Evolutionary conservation across 2,113 vertebrate genomes (phyloP), one percentile per base, ranked within the genome.

Genomic region (Meles meles): DNA sequence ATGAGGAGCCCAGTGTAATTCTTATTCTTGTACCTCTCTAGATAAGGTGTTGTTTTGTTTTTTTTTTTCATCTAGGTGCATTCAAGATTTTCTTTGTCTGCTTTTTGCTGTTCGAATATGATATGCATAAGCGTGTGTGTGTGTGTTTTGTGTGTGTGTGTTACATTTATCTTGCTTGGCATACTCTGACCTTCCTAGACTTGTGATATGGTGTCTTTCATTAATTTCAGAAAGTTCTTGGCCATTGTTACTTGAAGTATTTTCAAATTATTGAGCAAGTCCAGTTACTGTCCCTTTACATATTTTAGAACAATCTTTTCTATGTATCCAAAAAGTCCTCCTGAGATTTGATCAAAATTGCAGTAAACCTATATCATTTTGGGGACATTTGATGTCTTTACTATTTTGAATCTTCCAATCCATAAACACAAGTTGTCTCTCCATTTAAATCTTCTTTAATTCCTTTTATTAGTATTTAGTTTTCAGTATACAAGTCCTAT

Each of bases 51-150:
- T 21, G 61, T 76, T 71, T 23, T 42, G n/a, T n/a, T 14, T 37
- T 8, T 69, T 9, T 71, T 71, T n/a, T 37, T 20, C 5, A 21
- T 37, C 39, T 92, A 14, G 8, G 4, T 95, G 82, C 44, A 86
- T 72, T 95, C 6, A 86, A 82, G 34, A 52, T 91, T 85, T 96
- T 95, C 61, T 91, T 84, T 76, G 59, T 88, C 55, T 97, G 17
- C 23, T 72, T 55, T 82, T 87, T 92, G 23, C n/a, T 44, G 25
- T 80, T 84, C 31, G 2, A 83, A 44, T 83, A 61, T 44, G 31
- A 80, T n/a, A 93, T 55, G 39, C 7, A 39, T 82, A 61, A 77
- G 27, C 47, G 47, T 5, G 23, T 29, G 47, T 69, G 13, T 42
- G n/a, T 77, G 29, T 65, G n/a, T 23, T n/a, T n/a, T n/a, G 6